Conservation (phyloP, 1,140 invertebrate species). For the Homalodisca vitripennis region DNA sequence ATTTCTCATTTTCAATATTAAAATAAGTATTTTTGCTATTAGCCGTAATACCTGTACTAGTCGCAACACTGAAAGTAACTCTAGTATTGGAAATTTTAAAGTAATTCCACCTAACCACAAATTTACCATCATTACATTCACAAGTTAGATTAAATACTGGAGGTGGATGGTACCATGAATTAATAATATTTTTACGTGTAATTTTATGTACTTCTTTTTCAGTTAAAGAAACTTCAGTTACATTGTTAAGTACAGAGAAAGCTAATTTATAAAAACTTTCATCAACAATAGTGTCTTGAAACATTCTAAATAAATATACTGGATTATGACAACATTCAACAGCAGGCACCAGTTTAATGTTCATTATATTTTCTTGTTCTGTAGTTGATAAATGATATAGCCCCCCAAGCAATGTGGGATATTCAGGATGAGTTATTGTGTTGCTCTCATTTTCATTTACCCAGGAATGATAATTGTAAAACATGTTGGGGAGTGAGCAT, state of each 20-base stretch:
- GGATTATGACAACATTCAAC: slow-evolving; percentile 55
- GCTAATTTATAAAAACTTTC: slow-evolving; percentile 25
- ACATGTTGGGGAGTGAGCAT: slow-evolving; percentile 43
- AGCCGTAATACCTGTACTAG: neutral
- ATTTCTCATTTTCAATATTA: too few relatives aligned
- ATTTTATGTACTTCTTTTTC: neutral
- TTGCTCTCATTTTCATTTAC: slow-evolving; percentile 46
- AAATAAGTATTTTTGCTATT: too few relatives aligned
- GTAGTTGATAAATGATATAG: slow-evolving; percentile 47
- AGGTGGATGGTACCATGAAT: slow-evolving; percentile 30
- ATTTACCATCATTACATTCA: neutral
- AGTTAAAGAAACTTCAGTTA: neutral
- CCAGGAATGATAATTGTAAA: slow-evolving; percentile 50
- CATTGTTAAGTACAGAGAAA: neutral
- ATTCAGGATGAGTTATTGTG: slow-evolving; percentile 48
- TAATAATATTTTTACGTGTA: neutral
- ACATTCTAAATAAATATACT: slow-evolving; percentile 54
- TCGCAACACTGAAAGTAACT: neutral
- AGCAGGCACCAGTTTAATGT: slow-evolving; percentile 45
- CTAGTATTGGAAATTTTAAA: neutral
- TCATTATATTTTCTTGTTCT: slow-evolving; percentile 46
- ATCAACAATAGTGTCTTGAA: slow-evolving; percentile 55
- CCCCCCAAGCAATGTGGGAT: slow-evolving; percentile 45
- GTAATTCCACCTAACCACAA: slow-evolving; percentile 13
- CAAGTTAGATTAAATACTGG: slow-evolving; percentile 32